phyloP scores from a whole-genome alignment of 2,797 vertebrate species.

The Gallinago solitaria region DNA sequence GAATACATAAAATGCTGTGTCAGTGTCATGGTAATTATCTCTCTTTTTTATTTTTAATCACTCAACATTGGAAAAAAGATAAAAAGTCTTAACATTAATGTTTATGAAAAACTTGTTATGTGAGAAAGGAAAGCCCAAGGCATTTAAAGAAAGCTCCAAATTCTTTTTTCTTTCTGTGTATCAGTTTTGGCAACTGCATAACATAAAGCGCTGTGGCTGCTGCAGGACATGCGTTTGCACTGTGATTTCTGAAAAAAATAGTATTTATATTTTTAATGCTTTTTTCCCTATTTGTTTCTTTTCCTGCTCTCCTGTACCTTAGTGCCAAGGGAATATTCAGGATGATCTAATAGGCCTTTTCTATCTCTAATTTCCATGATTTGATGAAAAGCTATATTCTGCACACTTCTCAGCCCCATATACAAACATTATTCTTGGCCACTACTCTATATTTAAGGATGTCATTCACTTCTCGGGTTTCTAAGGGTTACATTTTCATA shows the following conservation, averaged over 20 bases:
- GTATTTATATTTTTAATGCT: neutral
- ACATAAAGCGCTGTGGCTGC: neutral
- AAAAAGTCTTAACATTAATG: neutral
- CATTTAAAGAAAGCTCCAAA: neutral
- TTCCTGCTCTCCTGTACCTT: neutral
- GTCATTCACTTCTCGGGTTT: neutral
- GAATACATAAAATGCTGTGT: no score
- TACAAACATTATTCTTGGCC: slow-evolving; percentile 46
- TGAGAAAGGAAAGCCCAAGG: slow-evolving; percentile 1
- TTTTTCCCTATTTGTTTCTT: neutral
- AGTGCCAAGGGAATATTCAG: neutral
- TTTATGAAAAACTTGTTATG: neutral
- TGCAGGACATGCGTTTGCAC: neutral
- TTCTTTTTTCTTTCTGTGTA: neutral
- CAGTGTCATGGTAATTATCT: neutral
- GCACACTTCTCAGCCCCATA: neutral
- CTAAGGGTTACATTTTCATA: neutral
- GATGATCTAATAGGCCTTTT: neutral
- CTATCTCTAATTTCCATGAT: slow-evolving; percentile 4
- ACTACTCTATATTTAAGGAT: slow-evolving; percentile 22
- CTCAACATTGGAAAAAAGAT: neutral
- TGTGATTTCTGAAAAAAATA: neutral
- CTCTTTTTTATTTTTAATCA: neutral
- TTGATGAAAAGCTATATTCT: slow-evolving; percentile 46
- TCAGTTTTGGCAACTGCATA: neutral